Evolutionary conservation across 2,797 vertebrate species (phyloP), one percentile per base, ranked within the genome.

Genomic region (Centropyge bicolor): DNA sequence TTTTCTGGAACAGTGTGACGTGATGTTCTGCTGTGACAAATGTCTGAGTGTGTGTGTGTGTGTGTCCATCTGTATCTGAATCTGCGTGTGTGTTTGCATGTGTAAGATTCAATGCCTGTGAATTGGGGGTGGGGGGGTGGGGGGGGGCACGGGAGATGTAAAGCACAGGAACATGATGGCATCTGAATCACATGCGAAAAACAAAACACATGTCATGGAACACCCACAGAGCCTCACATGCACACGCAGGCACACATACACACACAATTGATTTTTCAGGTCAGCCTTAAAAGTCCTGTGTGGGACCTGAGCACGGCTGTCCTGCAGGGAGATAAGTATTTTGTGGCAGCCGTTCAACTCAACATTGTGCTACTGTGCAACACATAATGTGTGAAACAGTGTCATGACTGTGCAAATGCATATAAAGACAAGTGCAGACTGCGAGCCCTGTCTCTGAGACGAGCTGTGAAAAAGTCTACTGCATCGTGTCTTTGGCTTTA

Each of bases 151-250:
- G 71, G 75, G 76, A 76, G 79, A 78, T 66, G 70, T 59, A 77
- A 70, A 65, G 61, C 41, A 86, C 20, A 38, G 55, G 27, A 76
- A 80, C 79, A 82, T 41, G 46, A 78, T 38, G 77, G 46, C 67
- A 75, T 81, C 69, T 79, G 76, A 86, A 83, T 88, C 74, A 82
- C 65, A 69, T 31, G 13, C 14, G 55, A 65, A 65, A 80, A 69
- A 41, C 60, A 54, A 74, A 68, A 87, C 66, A 56, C 51, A 67
- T 41, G 38, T 76, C 48, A 62, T 59, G 41, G 59, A 40, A 63
- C 55, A 57, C 38, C 43, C 27, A 68, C 56, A 1, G 35, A 81
- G 41, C 24, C 43, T 17, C 3, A 43, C 10, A 36, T 41, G 17
- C 38, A 46, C 24, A 51, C 22, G 10, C 52, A 41, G 27, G 46